Base-by-base conservation (phyloP, 2,113 vertebrate genomes). In the Saccopteryx leptura region DNA sequence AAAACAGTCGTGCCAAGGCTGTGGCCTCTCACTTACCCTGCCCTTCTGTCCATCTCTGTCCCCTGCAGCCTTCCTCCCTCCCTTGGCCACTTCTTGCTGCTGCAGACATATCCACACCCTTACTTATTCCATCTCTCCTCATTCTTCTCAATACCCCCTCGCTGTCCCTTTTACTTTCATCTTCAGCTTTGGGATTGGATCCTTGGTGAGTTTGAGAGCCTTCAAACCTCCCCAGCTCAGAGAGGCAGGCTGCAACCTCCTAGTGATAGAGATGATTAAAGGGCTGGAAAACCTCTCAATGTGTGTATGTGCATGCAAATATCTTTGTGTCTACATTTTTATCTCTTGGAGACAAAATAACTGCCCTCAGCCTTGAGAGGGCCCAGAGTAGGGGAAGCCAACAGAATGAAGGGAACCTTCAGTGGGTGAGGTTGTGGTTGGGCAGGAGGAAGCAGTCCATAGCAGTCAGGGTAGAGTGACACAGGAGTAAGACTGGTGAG, bases 371-470 rank as follows among this genome's bases (percentile, higher is more conserved):
- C 92, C 85, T 94, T 92, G n/a, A 86, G 66, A 92, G 28, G 65
- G 56, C 81, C 17, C 88, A 81, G 58, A 91, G 83, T 75, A 97
- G 76, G 96, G 91, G 84, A 95, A 93, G 52, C 90, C 58, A 75
- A 83, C 91, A 71, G 63, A 96, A 76, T 94, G 96, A 95, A 93
- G 91, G 91, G 91, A 96, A 78, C 91, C 88, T 95, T 63, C 88
- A 84, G 81, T 88, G 93, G 91, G 96, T 94, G 81, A 95, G 84
- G 56, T 63, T 97, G 97, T 96, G 97, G 97, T 97, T 97, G 94
- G 31, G 91, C 19, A 82, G 82, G 88, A 95, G 93, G 97, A 97
- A 97, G 86, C 93, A 84, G 90, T 93, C 52, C 74, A 13, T 90
- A 96, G 96, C 84, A 71, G 82, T 91, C 69, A 15, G 72, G 5